Base-by-base conservation (phyloP, 2,888 invertebrate genomes). In the Iphiclides podalirius region DNA sequence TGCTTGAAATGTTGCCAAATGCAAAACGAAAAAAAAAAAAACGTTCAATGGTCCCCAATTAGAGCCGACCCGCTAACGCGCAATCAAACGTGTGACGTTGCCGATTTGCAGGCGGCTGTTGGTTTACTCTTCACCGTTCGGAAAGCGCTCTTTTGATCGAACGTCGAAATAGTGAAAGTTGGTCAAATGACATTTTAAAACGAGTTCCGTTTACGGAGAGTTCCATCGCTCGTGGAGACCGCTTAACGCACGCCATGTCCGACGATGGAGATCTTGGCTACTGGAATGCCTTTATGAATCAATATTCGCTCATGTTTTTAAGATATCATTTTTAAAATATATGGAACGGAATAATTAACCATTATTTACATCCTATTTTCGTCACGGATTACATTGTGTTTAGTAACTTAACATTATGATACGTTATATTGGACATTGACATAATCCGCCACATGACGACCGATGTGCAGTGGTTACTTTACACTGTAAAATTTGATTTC, bases 161-260 rank as follows among this genome's bases (percentile, higher is more conserved):
- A 52, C 40, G 50, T 47, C 55, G 52, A 54, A 61, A 62, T 67
- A 71, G 70, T 67, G 71, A 71, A 70, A 71, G 71, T 51, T 45
- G 52, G 41, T 48, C 51, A 51, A 53, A 42, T 54, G 56, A 52
- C 47, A 50, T 57, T 59, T 55, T 59, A 59, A 66, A 59, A 60
- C 70, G 58, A 57, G 68, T 69, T 69, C 55, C 66, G 64, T 68
- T 69, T 66, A 53, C 40, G 55, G 58, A 48, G 57, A 59, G 46
- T n/a, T n/a, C n/a, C n/a, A n/a, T 57, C 52, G 52, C 20, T 51
- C 53, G 51, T 54, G 51, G 49, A 53, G 46, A 48, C 52, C 57
- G 15, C 34, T 26, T 17, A 36, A 51, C 45, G 40, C 11, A 31
- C 35, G 48, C 37, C 28, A 40, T 13, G 23, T 28, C 44, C 38